Evolutionary conservation across 2,113 vertebrate species (phyloP).

Genomic region (Rhineura floridana): DNA sequence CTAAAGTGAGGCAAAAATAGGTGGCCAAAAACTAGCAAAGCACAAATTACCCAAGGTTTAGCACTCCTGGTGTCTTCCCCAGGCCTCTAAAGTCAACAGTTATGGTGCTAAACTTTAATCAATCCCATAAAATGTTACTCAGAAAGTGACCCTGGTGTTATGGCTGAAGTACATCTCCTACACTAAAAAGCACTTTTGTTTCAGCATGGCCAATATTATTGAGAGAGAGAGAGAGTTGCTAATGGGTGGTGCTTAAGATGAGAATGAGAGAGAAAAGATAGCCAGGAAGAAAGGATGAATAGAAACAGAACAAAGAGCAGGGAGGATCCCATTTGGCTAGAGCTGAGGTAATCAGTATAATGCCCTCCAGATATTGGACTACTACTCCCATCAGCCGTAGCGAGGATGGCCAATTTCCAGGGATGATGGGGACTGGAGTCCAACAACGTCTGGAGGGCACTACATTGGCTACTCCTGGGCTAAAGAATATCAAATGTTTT

Average conservation of each 20-base stretch:
- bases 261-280: constrained; percentile 36
- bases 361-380: not conserved
- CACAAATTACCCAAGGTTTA: constrained; percentile 69
- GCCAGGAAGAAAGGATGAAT: constrained; percentile 28
- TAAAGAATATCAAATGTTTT: not conserved
- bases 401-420: not conserved
- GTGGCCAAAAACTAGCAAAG: constrained; percentile 58
- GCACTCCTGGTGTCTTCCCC: constrained; percentile 72
- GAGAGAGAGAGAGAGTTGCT: constrained; percentile 58
- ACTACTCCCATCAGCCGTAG: not conserved
- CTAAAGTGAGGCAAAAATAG: constrained; percentile 26
- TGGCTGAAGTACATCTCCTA: constrained; percentile 76
- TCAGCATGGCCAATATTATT: constrained; percentile 68
- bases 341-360: not conserved
- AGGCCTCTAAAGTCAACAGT: constrained; percentile 80
- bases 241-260: constrained; percentile 66
- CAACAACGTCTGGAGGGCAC: not conserved
- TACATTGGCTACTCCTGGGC: not conserved
- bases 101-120: constrained; percentile 83
- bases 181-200: constrained; percentile 81
- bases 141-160: constrained; percentile 77
- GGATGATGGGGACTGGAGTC: not conserved
- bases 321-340: constrained; percentile 47
- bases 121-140: constrained; percentile 84
- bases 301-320: constrained; percentile 29